phyloP scores from a whole-genome alignment of 2,797 vertebrate species.

The Rhinophrynus dorsalis region DNA sequence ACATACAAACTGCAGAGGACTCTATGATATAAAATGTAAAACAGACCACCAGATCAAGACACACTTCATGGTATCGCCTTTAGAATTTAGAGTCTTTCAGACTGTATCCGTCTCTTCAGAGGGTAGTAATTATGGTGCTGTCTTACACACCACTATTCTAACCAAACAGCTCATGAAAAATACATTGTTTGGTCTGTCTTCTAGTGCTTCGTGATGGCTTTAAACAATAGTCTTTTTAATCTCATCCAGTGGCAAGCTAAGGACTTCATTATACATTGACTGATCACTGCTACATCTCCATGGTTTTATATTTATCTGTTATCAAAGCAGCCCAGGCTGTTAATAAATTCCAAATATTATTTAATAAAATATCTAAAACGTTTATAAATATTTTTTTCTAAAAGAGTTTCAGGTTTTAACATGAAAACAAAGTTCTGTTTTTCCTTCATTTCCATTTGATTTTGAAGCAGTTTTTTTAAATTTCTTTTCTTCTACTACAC shows the following conservation, averaged over 20 bases:
- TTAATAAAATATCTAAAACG: conserved; percentile 96
- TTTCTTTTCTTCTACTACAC: conserved; percentile 29
- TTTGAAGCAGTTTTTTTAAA: not conserved
- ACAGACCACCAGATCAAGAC: conserved; percentile 85
- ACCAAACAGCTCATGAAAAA: conserved; percentile 78
- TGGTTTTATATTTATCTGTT: conserved; percentile 87
- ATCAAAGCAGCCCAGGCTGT: conserved; percentile 92
- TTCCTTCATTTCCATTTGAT: conserved; percentile 16
- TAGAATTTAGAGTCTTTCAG: conserved; percentile 96
- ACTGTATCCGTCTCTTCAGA: conserved; percentile 75
- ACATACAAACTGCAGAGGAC: conserved; percentile 83
- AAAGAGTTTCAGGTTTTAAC: conserved; percentile 71
- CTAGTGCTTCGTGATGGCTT: conserved; percentile 97
- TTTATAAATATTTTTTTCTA: conserved; percentile 89
- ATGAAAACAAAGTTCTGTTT: conserved; percentile 37
- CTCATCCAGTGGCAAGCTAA: conserved; percentile 99
- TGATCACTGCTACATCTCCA: conserved; percentile 92
- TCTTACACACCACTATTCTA: conserved; percentile 88
- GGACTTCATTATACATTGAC: conserved; percentile 93
- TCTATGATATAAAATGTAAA: conserved; percentile 69
- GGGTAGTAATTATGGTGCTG: conserved; percentile 66
- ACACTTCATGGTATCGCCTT: conserved; percentile 73
- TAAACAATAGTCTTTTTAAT: conserved; percentile 93
- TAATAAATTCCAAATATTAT: conserved; percentile 95
- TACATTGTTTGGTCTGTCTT: conserved; percentile 89